phyloP scores from a whole-genome alignment of 2,797 vertebrate species.

The Sardinella longiceps region DNA sequence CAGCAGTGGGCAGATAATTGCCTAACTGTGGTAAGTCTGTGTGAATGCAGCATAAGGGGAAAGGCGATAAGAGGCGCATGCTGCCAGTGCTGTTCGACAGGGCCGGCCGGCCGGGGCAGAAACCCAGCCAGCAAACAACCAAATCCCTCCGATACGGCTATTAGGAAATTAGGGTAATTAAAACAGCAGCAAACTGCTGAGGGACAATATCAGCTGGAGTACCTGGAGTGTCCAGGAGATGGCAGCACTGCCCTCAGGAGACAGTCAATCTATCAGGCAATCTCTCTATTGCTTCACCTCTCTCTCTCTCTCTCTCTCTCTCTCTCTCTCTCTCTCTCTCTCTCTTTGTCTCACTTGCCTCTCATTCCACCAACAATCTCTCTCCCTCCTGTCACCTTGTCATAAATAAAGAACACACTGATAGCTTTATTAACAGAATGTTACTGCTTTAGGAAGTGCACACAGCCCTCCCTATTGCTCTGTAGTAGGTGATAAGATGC shows the following conservation, averaged over 20 bases:
- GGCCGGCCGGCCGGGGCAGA: neutral
- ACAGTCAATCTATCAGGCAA: conserved; percentile 13
- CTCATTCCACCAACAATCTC: conserved; percentile 32
- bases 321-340: neutral
- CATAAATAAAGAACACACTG: conserved; percentile 44
- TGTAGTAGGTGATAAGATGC: conserved; percentile 53
- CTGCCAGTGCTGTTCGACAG: neutral
- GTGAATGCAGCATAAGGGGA: conserved; percentile 1
- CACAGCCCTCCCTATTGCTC: conserved; percentile 52
- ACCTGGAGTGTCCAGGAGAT: conserved; percentile 66
- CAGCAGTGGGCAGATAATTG: neutral
- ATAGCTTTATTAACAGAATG: conserved; percentile 49
- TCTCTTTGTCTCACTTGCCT: neutral
- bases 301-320: conserved; percentile 39
- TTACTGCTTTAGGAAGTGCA: conserved; percentile 43
- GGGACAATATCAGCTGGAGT: neutral
- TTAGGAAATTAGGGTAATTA: conserved; percentile 12
- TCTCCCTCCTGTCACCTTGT: conserved; percentile 36
- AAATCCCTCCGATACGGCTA: neutral
- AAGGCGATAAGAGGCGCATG: neutral
- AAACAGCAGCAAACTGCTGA: conserved; percentile 3
- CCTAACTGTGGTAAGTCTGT: neutral
- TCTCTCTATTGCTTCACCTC: conserved; percentile 25
- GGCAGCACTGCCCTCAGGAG: conserved; percentile 69
- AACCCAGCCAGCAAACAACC: conserved; percentile 3